Evolutionary conservation across 2,888 invertebrate species (phyloP), one percentile per base, ranked within the genome.

Genomic region (Theodoxus fluviatilis): DNA sequence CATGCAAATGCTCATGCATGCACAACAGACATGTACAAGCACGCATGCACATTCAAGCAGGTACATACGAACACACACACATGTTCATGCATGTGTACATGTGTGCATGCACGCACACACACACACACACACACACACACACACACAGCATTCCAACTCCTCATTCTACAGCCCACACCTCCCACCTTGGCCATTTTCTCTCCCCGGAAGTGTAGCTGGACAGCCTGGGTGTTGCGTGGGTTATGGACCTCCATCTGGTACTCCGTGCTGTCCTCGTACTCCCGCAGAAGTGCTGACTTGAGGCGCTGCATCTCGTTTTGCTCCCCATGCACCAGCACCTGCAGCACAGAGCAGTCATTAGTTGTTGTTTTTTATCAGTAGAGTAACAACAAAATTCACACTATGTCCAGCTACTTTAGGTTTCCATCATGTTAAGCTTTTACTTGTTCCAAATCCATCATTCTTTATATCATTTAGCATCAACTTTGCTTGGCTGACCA

Each of bases 301-400:
- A 99, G 89, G 0, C 99, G 91, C 0, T 93, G 93, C 99, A 99
- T 99, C 90, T 99, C 99, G 88, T 98, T 99, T 88, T 95, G 95
- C 86, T 99, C 99, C 0, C 99, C 99, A 87, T 99, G 99, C 0
- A 99, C 99, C 63, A 98, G 88, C 59, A 96, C 92, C 93, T 93
- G 79, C 4, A 73, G 63, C n/a, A 37, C 2, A 71, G 28, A 65
- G 28, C 37, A 33, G 35, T 49, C 31, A n/a, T n/a, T n/a, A n/a
- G n/a, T n/a, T n/a, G n/a, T n/a, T n/a, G n/a, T n/a, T n/a, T n/a
- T n/a, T n/a, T n/a, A n/a, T n/a, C n/a, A n/a, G n/a, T n/a, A n/a
- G n/a, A n/a, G n/a, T n/a, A n/a, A n/a, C n/a, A n/a, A n/a, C n/a
- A n/a, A n/a, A n/a, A n/a, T n/a, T n/a, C n/a, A n/a, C n/a, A n/a